phyloP scores from a whole-genome alignment of 2,113 vertebrate genomes.

The Progne subis region DNA sequence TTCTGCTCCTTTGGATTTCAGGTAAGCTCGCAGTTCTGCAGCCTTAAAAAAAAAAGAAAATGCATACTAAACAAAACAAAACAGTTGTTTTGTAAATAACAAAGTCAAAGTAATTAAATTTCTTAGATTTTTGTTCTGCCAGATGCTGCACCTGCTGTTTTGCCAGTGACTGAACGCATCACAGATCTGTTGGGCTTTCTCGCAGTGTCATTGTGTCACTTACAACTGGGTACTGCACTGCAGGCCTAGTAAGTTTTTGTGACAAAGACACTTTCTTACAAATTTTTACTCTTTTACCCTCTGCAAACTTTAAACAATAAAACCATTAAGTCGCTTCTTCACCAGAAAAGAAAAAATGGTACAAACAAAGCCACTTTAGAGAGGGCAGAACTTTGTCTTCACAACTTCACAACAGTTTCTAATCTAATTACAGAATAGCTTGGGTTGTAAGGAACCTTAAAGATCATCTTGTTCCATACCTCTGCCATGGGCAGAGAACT shows the following conservation, averaged over 20 bases:
- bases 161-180: neutral
- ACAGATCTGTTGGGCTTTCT: neutral
- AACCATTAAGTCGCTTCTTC: neutral
- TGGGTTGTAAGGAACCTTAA: neutral
- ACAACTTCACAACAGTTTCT: neutral
- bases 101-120: neutral
- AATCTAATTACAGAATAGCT: neutral
- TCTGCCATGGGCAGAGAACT: neutral
- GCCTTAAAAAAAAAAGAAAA: constrained; percentile 74
- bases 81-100: neutral
- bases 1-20: constrained; percentile 94
- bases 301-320: neutral
- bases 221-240: neutral
- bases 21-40: constrained; percentile 90
- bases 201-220: fast-evolving
- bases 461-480: neutral
- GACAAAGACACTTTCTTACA: fast-evolving
- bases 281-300: neutral
- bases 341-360: neutral
- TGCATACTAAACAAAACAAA: neutral
- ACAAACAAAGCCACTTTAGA: neutral
- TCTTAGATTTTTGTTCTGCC: neutral
- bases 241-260: neutral
- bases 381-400: neutral
- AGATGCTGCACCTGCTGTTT: neutral